Evolutionary conservation across 1,140 invertebrate genomes (phyloP), one percentile per base, ranked within the genome.

Genomic region (Drosophila bocqueti): DNA sequence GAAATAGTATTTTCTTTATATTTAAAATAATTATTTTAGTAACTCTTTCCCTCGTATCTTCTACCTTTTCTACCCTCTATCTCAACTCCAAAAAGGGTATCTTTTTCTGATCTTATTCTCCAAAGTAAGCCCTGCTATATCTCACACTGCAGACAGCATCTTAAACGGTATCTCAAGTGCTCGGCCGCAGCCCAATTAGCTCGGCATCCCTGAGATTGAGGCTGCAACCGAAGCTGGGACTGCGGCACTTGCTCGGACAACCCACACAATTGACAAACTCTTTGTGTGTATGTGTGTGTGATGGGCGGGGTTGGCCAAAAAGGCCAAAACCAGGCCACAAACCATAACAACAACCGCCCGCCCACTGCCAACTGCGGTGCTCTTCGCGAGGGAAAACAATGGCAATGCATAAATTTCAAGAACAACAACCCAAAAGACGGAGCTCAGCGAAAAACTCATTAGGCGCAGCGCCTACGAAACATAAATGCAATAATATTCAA

Each of bases 401-500:
- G 75, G 43, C 75, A 54, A 69, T 73, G 81, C 76, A 87, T 84
- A 87, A 87, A 87, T 81, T 79, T 77, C 71, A 73, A 50, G 71
- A 74, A 73, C 68, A 74, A 74, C 78, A 81, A 73, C 60, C 73
- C 65, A 29, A 71, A 76, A 78, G 78, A 73, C 63, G 55, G 49
- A 36, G 82, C 26, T 61, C 38, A 78, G 61, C 60, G 52, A 81
- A 89, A 89, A 89, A 89, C 85, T 89, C 85, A 89, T 89, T 89
- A 89, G 81, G 75, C 71, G 50, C 85, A 82, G 78, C 85, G 85
- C 85, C 85, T 89, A 89, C 85, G 78, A 81, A 74, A 80, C 81
- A 71, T 79, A 74, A 84, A 84, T 84, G 84, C 84, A 89, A 89
- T 89, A 89, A 89, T 89, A 84, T 90, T 68, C 78, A 67, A 67